A percentile compares a stretch with the other conserved stretches of the same genome.
phyloP scores from a whole-genome alignment of 2,797 vertebrate genomes.

The Columba guinea region DNA sequence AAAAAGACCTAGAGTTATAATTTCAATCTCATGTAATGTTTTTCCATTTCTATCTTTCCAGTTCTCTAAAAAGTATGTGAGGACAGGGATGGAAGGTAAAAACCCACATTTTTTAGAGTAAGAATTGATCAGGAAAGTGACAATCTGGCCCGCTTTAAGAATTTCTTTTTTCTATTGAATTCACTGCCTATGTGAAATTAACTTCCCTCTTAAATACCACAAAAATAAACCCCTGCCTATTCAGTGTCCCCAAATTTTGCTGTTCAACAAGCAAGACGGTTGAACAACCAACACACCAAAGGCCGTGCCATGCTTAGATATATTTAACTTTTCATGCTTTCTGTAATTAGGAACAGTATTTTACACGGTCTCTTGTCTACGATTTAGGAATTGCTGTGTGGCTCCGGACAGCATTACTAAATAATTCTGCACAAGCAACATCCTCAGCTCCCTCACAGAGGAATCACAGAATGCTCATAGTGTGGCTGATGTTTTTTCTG shows the following conservation, averaged over 20 bases:
- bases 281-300: not conserved
- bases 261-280: not conserved
- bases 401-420: not conserved
- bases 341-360: not conserved
- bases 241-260: not conserved
- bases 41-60: not conserved
- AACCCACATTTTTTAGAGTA: not conserved
- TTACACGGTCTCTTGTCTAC: not conserved
- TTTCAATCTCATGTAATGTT: not conserved
- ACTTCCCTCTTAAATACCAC: not conserved
- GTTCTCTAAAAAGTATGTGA: not conserved
- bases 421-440: not conserved
- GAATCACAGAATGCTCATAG: not conserved
- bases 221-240: not conserved
- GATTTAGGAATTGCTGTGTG: not conserved
- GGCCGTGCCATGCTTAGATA: not conserved
- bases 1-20: not conserved
- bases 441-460: not conserved
- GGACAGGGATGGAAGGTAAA: not conserved
- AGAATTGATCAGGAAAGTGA: not conserved
- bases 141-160: not conserved
- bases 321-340: not conserved
- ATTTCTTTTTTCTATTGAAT: not conserved
- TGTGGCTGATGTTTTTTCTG: constrained; percentile 36
- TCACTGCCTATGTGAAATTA: not conserved